phyloP scores from a whole-genome alignment of 2,888 invertebrate genomes.

The Scelioninae gen. 1 region DNA sequence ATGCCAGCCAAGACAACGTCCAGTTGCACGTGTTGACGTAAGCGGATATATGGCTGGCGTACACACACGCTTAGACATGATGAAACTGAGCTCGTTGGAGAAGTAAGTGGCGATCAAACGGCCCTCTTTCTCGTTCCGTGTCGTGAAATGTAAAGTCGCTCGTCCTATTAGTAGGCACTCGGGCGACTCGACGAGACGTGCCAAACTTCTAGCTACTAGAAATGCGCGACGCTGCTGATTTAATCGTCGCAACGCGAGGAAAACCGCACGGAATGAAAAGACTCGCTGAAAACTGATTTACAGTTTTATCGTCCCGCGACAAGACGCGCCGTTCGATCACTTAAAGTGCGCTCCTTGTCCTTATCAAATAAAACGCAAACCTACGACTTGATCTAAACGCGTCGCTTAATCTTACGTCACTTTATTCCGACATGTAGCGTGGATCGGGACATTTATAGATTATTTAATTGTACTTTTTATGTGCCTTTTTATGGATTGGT shows the following conservation, averaged over 20 bases:
- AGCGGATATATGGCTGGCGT: no score
- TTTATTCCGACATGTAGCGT: no score
- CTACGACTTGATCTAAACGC: slow-evolving; percentile 13
- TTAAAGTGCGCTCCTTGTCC: neutral
- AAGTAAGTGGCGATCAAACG: slow-evolving; percentile 63
- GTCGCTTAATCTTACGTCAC: slow-evolving; percentile 20
- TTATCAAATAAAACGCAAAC: slow-evolving; percentile 22
- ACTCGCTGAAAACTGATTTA: slow-evolving; percentile 50
- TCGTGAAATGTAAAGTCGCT: slow-evolving; percentile 71
- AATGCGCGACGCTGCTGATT: slow-evolving; percentile 62
- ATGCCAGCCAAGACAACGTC: no score
- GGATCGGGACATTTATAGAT: slow-evolving; percentile 22
- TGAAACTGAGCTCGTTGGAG: slow-evolving; percentile 48
- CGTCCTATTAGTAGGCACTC: slow-evolving; percentile 72
- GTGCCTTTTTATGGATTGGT: slow-evolving; percentile 11
- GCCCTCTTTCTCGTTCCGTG: slow-evolving; percentile 57
- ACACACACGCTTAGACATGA: slow-evolving; percentile 26
- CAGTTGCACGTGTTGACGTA: no score
- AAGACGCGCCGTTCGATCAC: slow-evolving; percentile 25
- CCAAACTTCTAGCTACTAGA: slow-evolving; percentile 48
- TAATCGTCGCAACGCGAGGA: slow-evolving; percentile 62
- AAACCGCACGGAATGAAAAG: slow-evolving; percentile 47
- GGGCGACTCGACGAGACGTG: slow-evolving; percentile 66
- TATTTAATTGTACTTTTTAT: slow-evolving; percentile 34
- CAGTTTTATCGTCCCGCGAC: slow-evolving; percentile 35